A percentile compares a stretch with the other conserved stretches of the same genome.
Conservation (phyloP, 2,888 invertebrate species). For the Cremastinae sp. region DNA sequence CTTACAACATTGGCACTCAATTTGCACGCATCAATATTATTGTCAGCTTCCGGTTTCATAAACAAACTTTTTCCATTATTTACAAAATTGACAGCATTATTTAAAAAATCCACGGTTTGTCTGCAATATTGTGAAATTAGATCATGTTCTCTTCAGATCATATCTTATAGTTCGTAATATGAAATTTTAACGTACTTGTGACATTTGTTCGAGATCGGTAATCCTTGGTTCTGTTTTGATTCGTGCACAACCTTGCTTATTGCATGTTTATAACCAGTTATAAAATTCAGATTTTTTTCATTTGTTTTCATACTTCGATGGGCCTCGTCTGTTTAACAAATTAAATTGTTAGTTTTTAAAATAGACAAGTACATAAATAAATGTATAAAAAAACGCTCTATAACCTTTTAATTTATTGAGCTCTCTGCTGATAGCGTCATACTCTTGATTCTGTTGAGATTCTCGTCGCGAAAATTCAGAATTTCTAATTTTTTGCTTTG, state of each 20-base stretch:
- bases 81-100: slow-evolving; percentile 65
- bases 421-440: slow-evolving; percentile 12
- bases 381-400: slow-evolving; percentile 24
- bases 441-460: slow-evolving; percentile 19
- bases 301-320: slow-evolving; percentile 61
- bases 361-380: neutral
- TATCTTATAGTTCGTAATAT: neutral
- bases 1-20: slow-evolving; percentile 49
- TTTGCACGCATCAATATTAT: slow-evolving; percentile 39
- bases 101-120: slow-evolving; percentile 64
- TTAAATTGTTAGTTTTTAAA: neutral
- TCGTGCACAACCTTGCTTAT: slow-evolving; percentile 68
- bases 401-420: slow-evolving; percentile 57
- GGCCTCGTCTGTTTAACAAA: slow-evolving; percentile 56
- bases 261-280: slow-evolving; percentile 66
- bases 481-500: slow-evolving; percentile 30
- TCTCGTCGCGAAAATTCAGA: slow-evolving; percentile 22
- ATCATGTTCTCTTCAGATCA: neutral
- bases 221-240: slow-evolving; percentile 61
- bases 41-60: slow-evolving; percentile 42
- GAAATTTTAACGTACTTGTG: slow-evolving; percentile 65
- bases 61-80: slow-evolving; percentile 57
- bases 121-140: slow-evolving; percentile 58
- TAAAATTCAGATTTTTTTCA: slow-evolving; percentile 64
- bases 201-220: slow-evolving; percentile 70